These are phyloP conservation scores for Dyspetes luteomarginatus DNA, from an alignment of 2,888 invertebrate genomes.

Conservation along the genomic window DNA sequence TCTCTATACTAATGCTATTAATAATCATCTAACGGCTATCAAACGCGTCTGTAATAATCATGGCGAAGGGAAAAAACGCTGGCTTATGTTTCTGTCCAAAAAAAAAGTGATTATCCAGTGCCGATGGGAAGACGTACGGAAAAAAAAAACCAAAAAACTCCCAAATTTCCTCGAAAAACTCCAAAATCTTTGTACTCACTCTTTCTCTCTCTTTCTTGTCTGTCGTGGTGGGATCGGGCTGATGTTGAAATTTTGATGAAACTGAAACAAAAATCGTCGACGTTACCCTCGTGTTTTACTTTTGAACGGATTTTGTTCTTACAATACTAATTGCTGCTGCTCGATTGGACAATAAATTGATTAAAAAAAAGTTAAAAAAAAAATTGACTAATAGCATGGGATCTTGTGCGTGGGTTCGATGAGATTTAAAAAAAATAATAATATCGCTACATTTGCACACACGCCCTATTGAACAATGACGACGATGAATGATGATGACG, in stretches of 20 bases:
- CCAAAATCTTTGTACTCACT: neutral
- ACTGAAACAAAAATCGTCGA: conserved; percentile 4
- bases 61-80: conserved; percentile 33
- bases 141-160: conserved; percentile 25
- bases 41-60: conserved; percentile 37
- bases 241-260: conserved; percentile 39
- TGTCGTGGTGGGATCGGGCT: conserved; percentile 30
- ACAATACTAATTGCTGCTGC: conserved; percentile 45
- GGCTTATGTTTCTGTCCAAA: conserved; percentile 32
- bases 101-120: conserved; percentile 30
- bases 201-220: neutral
- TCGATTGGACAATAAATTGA: conserved; percentile 34
- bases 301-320: conserved; percentile 46
- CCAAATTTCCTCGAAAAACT: neutral
- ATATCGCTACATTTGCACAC: neutral
- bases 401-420: conserved; percentile 67
- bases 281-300: conserved; percentile 24
- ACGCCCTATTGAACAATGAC: neutral
- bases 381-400: conserved; percentile 78
- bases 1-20: conserved; percentile 27
- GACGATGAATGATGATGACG: neutral
- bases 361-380: conserved; percentile 2
- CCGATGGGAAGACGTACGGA: conserved; percentile 11
- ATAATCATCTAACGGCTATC: conserved; percentile 30
- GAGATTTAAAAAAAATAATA: neutral